These are phyloP conservation scores for Heliocidaris tuberculata DNA, from an alignment of 35 echinoderm and acorn worm genomes.

Conservation along the genomic window DNA sequence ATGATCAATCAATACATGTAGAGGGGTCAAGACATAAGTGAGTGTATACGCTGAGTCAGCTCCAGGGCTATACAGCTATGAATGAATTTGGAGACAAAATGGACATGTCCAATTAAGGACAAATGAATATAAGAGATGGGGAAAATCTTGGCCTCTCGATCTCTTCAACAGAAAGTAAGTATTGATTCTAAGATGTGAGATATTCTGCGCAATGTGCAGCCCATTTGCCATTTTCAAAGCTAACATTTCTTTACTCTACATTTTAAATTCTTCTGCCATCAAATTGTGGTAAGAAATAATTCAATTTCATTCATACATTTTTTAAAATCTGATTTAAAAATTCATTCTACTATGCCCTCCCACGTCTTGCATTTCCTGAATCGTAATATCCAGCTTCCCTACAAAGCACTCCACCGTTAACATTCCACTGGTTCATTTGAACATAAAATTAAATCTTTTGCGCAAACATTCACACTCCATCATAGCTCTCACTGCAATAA, in stretches of 20 bases:
- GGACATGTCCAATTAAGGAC: neutral
- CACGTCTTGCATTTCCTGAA: neutral
- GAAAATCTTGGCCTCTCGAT: neutral
- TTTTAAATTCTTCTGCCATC: neutral
- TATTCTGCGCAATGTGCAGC: neutral
- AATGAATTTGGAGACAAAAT: conserved; percentile 11
- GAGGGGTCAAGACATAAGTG: neutral
- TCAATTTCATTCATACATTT: neutral
- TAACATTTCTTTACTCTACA: neutral
- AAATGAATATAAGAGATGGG: neutral
- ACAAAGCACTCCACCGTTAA: neutral
- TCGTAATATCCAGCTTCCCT: neutral
- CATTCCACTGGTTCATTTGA: conserved; percentile 3
- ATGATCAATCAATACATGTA: neutral
- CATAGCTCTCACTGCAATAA: conserved; percentile 25
- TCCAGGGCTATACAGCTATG: neutral
- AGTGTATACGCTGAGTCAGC: neutral
- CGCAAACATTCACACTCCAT: conserved; percentile 23
- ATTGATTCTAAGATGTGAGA: neutral
- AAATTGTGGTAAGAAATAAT: neutral
- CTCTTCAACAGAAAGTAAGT: neutral
- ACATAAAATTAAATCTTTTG: conserved; percentile 22
- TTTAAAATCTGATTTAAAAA: neutral
- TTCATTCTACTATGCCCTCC: neutral
- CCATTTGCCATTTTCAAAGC: neutral